These are phyloP conservation scores for Rhimphoctona megacephalus DNA, from an alignment of 2,888 invertebrate genomes.

Conservation along the genomic window DNA sequence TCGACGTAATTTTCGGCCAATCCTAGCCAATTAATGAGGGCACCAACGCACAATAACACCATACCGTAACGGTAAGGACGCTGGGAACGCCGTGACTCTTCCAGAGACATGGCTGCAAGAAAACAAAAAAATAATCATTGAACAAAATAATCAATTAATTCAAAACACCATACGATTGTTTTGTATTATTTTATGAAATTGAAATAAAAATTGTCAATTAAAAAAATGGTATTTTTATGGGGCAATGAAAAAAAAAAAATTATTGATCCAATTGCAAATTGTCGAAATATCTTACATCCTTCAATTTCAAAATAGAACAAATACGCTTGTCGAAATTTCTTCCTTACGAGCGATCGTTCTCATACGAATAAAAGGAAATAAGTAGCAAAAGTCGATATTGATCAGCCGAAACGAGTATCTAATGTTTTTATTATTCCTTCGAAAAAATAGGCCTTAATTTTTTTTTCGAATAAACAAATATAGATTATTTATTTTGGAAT, in stretches of 20 bases:
- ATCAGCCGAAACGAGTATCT: not conserved
- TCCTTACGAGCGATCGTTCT: not conserved
- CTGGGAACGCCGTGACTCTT: constrained; percentile 89
- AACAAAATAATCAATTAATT: not conserved
- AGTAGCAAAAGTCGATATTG: constrained; percentile 52
- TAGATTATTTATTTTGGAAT: not conserved
- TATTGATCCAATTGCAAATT: not conserved
- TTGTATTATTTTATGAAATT: no score
- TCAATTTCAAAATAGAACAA: not conserved
- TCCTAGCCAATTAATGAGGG: constrained; percentile 91
- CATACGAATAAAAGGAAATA: not conserved
- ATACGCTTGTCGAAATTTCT: not conserved
- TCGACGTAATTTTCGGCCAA: constrained; percentile 90
- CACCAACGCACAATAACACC: constrained; percentile 90
- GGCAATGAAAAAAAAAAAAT: not conserved
- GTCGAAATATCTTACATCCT: not conserved
- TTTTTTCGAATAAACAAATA: constrained; percentile 13
- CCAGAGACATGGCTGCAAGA: constrained; percentile 88
- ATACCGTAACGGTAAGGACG: constrained; percentile 91
- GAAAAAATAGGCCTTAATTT: constrained; percentile 23
- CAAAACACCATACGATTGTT: not conserved
- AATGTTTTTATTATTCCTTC: not conserved
- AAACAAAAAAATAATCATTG: constrained; percentile 13
- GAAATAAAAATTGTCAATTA: not conserved
- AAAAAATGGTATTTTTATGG: not conserved